Evolutionary conservation across 64 coral and sea anemone species (phyloP), one percentile per base, ranked within the genome.

Genomic region (Montipora sp.): DNA sequence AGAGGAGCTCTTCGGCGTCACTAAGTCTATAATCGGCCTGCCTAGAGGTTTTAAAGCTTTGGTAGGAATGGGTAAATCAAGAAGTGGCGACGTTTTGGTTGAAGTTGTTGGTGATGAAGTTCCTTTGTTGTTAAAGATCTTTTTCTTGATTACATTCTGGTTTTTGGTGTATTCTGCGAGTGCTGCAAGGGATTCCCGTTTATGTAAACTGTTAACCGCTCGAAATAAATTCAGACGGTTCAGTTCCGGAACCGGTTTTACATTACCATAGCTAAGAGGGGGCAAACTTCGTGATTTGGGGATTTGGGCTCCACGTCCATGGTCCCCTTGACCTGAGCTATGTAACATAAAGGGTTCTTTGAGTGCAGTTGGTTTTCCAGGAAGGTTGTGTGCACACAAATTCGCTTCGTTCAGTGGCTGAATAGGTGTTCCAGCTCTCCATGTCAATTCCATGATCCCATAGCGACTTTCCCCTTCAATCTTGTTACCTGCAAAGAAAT

Each of bases 361-460:
- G 47, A 85, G 65, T 24, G 50, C 18, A 23, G 71, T 15, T 49
- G 47, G 82, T 85, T 72, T 72, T 18, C 63, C 18, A 0, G 46
- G 68, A 4, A 85, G 44, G 18, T 48, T 70, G 44, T 23, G 47
- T 5, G 82, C 21, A 7, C 49, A 10, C 11, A 16, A 2, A 5
- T 72, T 15, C 3, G 14, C 63, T 51, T 23, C n/a, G 18, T 85
- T 70, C 19, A 68, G 8, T 11, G 10, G 47, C 4, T 47, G 65
- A 71, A 85, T 43, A 8, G 82, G 82, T 19, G 82, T 85, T 71
- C 82, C 82, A 48, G 82, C 82, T 48, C 82, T 67, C 82, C 82
- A 85, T 50, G 82, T 71, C 19, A 85, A 85, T 46, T 85, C 82
- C 82, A 85, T 85, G n/a, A 85, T 85, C 20, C 82, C 82, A 71